Evolutionary conservation across 1,140 invertebrate genomes (phyloP), one percentile per base, ranked within the genome.

Genomic region (Brachionus calyciflorus): DNA sequence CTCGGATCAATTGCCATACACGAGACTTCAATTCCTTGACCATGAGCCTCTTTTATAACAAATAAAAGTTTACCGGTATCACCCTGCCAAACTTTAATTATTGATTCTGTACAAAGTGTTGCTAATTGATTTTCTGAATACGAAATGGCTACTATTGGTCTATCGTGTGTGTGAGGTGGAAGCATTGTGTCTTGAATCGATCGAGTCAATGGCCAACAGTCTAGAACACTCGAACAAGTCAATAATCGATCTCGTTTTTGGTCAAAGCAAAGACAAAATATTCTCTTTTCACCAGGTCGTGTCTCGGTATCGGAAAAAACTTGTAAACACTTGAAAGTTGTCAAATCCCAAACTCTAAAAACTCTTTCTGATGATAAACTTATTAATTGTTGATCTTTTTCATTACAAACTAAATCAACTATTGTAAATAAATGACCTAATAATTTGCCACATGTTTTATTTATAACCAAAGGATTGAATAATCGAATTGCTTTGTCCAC

Each of bases 361-460:
- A 84, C 82, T 30, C 83, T 65, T 40, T 83, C 84, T 7, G 84
- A 82, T 6, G 83, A 85, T 30, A 85, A 68, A 76, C 83, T 84
- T 63, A 85, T 84, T 40, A 85, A 80, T 77, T 85, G 84, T 48
- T 85, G 84, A 65, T 85, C 84, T 46, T 79, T 78, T 78, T 85
- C 83, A 78, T 85, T 85, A 60, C 80, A 81, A 10, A 78, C 79
- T 28, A 85, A 82, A 73, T 83, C 84, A 33, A 82, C 81, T 49
- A 85, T 83, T 0, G 84, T 84, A 79, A 85, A 85, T 49, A 85
- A 78, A 79, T 85, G 84, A 24, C 84, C 84, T 26, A 83, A 78
- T 33, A 85, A 76, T 77, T 83, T 83, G 82, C 82, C 82, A 79
- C 82, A 83, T 10, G 83, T 82, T 77, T 81, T 78, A 7, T 81